These are phyloP conservation scores for Drosophila micromelanica DNA, from an alignment of 1,140 invertebrate genomes.

Conservation along the genomic window DNA sequence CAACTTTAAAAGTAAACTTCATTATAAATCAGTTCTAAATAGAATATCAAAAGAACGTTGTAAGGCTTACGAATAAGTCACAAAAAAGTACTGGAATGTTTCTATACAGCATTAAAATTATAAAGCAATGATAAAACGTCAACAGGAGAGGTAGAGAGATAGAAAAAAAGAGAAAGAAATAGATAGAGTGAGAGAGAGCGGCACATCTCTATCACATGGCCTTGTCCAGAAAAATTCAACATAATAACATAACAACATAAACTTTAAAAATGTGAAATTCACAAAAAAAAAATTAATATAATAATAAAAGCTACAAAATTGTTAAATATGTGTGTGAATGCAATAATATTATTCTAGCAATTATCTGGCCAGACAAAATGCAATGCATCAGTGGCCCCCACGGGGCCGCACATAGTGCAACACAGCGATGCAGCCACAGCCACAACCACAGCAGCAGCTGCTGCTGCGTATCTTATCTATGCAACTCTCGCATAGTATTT, in stretches of 20 bases:
- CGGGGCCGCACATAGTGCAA: conserved; percentile 43
- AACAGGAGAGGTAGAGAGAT: too few relatives aligned
- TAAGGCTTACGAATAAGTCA: conserved; percentile 17
- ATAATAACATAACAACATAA: conserved; percentile 24
- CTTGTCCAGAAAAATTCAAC: background rate
- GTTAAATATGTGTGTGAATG: conserved; percentile 49
- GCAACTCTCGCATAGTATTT: conserved; percentile 74
- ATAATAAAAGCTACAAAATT: conserved; percentile 15
- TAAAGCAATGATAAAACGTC: too few relatives aligned
- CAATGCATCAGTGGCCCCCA: conserved; percentile 66
- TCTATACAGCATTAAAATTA: too few relatives aligned
- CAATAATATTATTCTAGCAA: conserved; percentile 78
- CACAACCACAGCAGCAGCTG: conserved; percentile 23
- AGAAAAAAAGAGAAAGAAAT: too few relatives aligned
- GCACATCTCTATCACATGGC: conserved; percentile 2
- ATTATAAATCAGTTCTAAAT: too few relatives aligned
- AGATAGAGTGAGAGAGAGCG: too few relatives aligned
- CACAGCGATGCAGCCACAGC: conserved; percentile 30
- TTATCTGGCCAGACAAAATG: conserved; percentile 76
- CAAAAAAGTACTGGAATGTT: background rate
- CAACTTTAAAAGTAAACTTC: too few relatives aligned
- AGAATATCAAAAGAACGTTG: background rate
- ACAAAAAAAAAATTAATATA: background rate
- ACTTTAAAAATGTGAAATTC: conserved; percentile 1
- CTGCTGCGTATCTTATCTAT: conserved; percentile 81